Conservation (phyloP, 2,888 invertebrate species). For the Drosophila ochracea region DNA sequence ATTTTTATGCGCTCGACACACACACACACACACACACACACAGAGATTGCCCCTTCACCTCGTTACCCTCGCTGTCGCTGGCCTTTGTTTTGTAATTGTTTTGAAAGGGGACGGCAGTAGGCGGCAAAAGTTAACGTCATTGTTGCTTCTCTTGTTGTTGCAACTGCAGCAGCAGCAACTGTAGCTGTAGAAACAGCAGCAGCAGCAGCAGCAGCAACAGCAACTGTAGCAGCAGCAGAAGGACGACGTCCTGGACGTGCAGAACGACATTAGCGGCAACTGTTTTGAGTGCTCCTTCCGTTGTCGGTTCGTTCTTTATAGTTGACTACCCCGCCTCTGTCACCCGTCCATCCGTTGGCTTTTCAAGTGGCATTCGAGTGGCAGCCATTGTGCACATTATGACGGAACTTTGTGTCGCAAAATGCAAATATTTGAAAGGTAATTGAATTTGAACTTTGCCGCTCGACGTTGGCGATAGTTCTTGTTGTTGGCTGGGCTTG, state of each 20-base stretch:
- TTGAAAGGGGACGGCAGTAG: constrained; percentile 69
- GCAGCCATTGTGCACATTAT: constrained; percentile 82
- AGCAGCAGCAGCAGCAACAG: constrained; percentile 11
- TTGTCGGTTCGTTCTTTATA: constrained; percentile 77
- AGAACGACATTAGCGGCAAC: constrained; percentile 78
- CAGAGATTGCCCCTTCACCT: constrained; percentile 5
- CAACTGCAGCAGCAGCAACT: constrained; percentile 14
- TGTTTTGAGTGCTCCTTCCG: constrained; percentile 81
- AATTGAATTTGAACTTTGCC: constrained; percentile 81
- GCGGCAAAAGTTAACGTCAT: constrained; percentile 79
- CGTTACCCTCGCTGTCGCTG: constrained; percentile 31
- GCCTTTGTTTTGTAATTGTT: constrained; percentile 80
- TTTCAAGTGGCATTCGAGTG: constrained; percentile 81
- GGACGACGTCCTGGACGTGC: constrained; percentile 63
- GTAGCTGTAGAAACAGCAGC: constrained; percentile 6
- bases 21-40: constrained; percentile 13
- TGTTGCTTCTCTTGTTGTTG: constrained; percentile 55
- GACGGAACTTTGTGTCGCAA: constrained; percentile 82
- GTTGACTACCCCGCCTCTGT: constrained; percentile 31
- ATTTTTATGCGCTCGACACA: constrained; percentile 68
- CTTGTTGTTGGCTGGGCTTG: constrained; percentile 37
- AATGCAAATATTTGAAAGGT: constrained; percentile 82
- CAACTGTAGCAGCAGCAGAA: constrained; percentile 42
- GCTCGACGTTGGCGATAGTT: constrained; percentile 65
- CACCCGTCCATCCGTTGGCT: constrained; percentile 34